These are phyloP conservation scores for Eubasilissa splendida DNA, from an alignment of 2,888 invertebrate genomes.

Conservation along the genomic window DNA sequence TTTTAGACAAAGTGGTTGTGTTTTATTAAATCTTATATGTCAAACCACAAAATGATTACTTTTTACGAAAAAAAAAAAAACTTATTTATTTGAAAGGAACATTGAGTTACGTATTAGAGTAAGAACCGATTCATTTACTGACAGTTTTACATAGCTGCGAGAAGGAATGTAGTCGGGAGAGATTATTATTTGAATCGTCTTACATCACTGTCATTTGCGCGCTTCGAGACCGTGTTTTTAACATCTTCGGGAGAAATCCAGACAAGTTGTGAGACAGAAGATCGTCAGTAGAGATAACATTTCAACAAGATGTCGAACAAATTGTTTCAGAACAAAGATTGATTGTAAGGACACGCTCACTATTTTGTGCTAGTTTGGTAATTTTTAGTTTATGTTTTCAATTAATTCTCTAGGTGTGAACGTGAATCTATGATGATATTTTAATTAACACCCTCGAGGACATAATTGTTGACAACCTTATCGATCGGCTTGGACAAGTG, in stretches of 20 bases:
- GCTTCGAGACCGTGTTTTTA: slow-evolving; percentile 33
- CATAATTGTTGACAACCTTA: slow-evolving; percentile 29
- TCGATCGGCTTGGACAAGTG: slow-evolving; percentile 33
- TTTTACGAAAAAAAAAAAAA: too few species aligned
- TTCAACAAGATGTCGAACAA: slow-evolving; percentile 55
- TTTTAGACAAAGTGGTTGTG: too few species aligned
- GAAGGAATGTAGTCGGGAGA: neutral
- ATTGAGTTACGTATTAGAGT: too few species aligned
- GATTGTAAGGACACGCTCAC: slow-evolving; percentile 43
- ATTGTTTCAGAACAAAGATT: slow-evolving; percentile 57
- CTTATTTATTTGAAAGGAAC: too few species aligned
- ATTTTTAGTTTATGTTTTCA: slow-evolving; percentile 5
- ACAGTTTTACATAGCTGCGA: neutral
- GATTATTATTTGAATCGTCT: neutral
- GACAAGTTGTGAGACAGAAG: slow-evolving; percentile 40
- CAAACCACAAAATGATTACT: too few species aligned
- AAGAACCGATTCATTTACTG: neutral
- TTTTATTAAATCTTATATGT: too few species aligned
- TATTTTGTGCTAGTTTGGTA: neutral
- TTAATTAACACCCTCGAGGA: slow-evolving; percentile 48
- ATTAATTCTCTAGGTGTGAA: slow-evolving; percentile 21
- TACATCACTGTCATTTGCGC: slow-evolving; percentile 30
- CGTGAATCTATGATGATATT: neutral
- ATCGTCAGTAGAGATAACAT: slow-evolving; percentile 47
- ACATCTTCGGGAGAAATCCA: slow-evolving; percentile 13